Conservation (phyloP, 1,140 invertebrate genomes). For the Campodea augens region DNA sequence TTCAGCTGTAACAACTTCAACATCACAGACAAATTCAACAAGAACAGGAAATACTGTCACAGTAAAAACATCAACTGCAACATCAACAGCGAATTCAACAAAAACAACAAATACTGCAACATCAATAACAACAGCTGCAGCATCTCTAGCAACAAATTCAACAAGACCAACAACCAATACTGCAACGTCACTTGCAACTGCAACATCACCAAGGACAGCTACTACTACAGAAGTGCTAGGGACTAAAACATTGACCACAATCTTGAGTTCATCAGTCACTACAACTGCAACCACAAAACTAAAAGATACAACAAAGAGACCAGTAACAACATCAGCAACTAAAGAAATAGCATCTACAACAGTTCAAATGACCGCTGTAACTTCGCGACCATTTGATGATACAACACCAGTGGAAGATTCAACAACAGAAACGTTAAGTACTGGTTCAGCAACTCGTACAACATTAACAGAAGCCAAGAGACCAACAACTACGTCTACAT, state of each 20-base stretch:
- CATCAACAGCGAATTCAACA: neutral
- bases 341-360: neutral
- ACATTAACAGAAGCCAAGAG: too few species aligned
- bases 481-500: too few species aligned
- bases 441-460: too few species aligned
- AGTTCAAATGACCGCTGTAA: neutral
- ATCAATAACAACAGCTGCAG: neutral
- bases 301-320: neutral
- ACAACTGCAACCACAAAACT: slow-evolving; percentile 1
- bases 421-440: too few species aligned
- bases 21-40: neutral
- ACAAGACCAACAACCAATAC: neutral
- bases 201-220: neutral
- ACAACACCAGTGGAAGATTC: neutral
- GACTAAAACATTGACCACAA: neutral
- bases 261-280: neutral
- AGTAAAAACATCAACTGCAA: neutral
- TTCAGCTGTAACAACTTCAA: neutral
- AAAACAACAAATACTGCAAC: slow-evolving; percentile 1
- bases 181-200: slow-evolving; percentile 1
- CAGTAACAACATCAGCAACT: neutral
- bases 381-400: neutral
- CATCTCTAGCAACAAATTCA: neutral
- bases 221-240: neutral
- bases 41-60: slow-evolving; percentile 1